phyloP scores from a whole-genome alignment of 1,140 invertebrate genomes.

The Paraescarpia echinospica region DNA sequence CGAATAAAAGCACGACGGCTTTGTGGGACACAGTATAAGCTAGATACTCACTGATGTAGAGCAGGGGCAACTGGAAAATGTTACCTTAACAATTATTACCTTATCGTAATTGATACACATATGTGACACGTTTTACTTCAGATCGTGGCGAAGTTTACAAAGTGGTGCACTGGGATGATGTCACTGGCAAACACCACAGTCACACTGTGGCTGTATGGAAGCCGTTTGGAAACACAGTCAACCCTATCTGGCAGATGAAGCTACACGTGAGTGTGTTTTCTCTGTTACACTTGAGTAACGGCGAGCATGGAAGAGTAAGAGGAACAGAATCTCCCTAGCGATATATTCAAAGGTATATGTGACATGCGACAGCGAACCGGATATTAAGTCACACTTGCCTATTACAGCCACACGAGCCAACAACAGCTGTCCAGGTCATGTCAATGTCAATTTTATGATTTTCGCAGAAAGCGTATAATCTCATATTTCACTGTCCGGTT shows the following conservation, averaged over 20 bases:
- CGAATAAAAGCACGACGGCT: no score
- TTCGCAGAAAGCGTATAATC: no score
- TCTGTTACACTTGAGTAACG: background rate
- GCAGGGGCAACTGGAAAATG: no score
- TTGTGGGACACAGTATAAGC: no score
- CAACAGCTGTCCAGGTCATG: no score
- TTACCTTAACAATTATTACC: no score
- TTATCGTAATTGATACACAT: background rate
- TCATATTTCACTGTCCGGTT: no score
- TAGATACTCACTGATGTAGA: no score
- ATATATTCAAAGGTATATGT: background rate
- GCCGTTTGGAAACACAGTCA: conserved; percentile 13
- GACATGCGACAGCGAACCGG: background rate
- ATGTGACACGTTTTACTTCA: background rate
- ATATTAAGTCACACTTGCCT: no score
- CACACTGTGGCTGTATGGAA: conserved; percentile 8
- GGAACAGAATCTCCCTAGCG: background rate
- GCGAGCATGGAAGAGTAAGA: background rate
- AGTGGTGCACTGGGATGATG: conserved; percentile 16
- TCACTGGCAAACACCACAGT: background rate
- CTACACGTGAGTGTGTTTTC: background rate
- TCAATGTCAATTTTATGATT: no score
- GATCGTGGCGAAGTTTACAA: conserved; percentile 21
- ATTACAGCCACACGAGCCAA: no score
- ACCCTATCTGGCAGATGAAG: conserved; percentile 26